Evolutionary conservation across 2,113 vertebrate genomes (phyloP).

Genomic region (Eudyptes chrysolophus): DNA sequence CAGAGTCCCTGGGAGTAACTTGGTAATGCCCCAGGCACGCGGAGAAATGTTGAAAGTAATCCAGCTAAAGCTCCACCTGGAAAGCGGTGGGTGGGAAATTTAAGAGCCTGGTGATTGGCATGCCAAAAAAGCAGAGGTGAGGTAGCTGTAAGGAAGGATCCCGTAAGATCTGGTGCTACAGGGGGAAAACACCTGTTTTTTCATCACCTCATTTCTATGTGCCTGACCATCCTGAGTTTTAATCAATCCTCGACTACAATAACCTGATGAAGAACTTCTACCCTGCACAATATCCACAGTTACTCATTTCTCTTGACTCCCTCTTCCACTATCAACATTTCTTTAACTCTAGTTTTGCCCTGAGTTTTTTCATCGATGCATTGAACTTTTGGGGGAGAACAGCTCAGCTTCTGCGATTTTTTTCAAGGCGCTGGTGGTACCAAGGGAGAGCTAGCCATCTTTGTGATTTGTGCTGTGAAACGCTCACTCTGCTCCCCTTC

Average conservation of each 20-base stretch:
- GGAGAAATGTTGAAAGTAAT: conserved; percentile 25
- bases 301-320: background rate
- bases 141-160: background rate
- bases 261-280: background rate
- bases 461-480: background rate
- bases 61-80: conserved; percentile 42
- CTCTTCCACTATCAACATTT: background rate
- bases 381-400: background rate
- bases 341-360: background rate
- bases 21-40: background rate
- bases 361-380: background rate
- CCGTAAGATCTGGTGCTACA: background rate
- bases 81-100: background rate
- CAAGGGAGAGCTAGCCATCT: background rate
- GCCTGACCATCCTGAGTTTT: background rate
- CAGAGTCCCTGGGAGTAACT: background rate
- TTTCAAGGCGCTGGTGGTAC: background rate
- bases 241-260: background rate
- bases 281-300: background rate
- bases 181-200: background rate
- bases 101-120: background rate
- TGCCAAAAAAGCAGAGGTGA: background rate
- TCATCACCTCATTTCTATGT: background rate
- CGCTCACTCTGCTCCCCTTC: background rate
- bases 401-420: background rate